Percentiles rank a stretch among this genome's conserved stretches.
phyloP scores from a whole-genome alignment of 1,140 invertebrate genomes.

The Hyles euphorbiae region DNA sequence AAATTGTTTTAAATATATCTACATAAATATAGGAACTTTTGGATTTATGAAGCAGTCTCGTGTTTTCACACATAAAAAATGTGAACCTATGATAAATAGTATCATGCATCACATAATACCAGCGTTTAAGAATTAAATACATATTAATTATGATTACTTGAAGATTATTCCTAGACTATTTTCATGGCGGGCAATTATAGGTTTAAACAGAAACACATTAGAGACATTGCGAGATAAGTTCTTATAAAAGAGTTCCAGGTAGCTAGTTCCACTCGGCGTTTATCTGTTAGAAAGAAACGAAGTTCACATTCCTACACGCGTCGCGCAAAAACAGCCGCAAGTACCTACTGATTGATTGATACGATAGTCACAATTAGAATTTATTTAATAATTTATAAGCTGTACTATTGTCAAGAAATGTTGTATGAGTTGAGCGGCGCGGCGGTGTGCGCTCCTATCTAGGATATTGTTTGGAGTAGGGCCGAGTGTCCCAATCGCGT shows the following conservation, averaged over 20 bases:
- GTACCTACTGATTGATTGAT: constrained; percentile 49
- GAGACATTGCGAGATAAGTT: not conserved
- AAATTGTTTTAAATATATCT: too few species aligned
- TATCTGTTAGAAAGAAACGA: constrained; percentile 9
- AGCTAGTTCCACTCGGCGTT: constrained; percentile 3
- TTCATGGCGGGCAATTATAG: too few species aligned
- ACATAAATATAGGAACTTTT: too few species aligned
- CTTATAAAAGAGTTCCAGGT: constrained; percentile 10
- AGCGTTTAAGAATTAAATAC: too few species aligned
- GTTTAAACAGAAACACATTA: not conserved
- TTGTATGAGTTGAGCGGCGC: constrained; percentile 12
- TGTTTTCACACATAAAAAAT: too few species aligned
- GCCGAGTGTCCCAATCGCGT: too few species aligned
- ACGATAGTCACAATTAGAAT: constrained; percentile 52
- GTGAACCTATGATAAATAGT: too few species aligned
- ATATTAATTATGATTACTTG: too few species aligned
- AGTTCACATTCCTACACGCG: constrained; percentile 19
- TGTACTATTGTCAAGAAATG: constrained; percentile 43
- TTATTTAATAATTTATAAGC: constrained; percentile 66
- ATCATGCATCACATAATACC: too few species aligned
- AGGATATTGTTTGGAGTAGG: constrained; percentile 31
- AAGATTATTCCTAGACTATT: too few species aligned
- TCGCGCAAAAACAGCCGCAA: constrained; percentile 22
- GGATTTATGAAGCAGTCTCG: too few species aligned
- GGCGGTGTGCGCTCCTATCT: constrained; percentile 36